Conservation (phyloP, 2,797 vertebrate species). For the Protonibea diacanthus region DNA sequence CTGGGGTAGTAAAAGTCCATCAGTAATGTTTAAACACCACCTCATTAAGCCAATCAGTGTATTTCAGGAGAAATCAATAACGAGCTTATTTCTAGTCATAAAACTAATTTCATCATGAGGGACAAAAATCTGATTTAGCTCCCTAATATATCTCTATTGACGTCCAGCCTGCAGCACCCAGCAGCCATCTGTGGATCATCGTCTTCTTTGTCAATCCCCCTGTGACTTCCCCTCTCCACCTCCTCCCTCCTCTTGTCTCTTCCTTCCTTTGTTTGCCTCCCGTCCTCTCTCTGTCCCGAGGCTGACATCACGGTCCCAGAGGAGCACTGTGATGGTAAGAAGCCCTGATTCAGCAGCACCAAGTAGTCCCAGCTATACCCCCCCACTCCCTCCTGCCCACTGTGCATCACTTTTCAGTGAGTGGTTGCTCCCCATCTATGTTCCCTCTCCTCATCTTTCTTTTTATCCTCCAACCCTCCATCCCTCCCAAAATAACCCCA, state of each 20-base stretch:
- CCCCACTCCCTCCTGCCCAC: neutral
- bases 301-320: constrained; percentile 75
- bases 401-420: constrained; percentile 33
- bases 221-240: constrained; percentile 26
- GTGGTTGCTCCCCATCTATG: constrained; percentile 16
- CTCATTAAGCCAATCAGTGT: neutral
- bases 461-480: constrained; percentile 17
- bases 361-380: constrained; percentile 30
- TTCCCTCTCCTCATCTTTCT: constrained; percentile 26
- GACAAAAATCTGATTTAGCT: constrained; percentile 40
- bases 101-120: constrained; percentile 34
- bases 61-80: constrained; percentile 17
- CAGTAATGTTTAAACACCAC: neutral
- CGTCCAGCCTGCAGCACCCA: constrained; percentile 39
- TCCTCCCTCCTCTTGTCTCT: constrained; percentile 37
- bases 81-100: neutral
- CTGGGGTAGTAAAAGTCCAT: neutral
- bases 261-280: constrained; percentile 66
- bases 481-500: neutral
- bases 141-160: constrained; percentile 23
- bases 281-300: constrained; percentile 37
- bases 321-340: constrained; percentile 63
- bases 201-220: constrained; percentile 53
- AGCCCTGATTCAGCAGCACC: constrained; percentile 72
- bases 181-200: constrained; percentile 63